Conservation (phyloP, 2,888 invertebrate genomes). For the Heliconius cydno region DNA sequence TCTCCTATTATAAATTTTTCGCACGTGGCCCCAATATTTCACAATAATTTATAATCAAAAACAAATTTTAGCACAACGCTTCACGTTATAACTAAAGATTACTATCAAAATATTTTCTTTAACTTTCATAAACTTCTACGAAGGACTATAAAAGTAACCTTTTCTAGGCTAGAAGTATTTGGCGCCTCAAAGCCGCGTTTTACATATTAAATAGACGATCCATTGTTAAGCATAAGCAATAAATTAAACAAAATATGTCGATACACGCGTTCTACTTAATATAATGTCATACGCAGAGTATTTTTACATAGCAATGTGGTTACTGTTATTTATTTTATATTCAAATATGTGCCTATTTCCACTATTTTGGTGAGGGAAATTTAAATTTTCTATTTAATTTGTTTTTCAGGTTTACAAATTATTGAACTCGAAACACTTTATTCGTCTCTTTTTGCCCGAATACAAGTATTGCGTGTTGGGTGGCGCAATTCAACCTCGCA, state of each 20-base stretch:
- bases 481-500: no score
- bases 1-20: neutral
- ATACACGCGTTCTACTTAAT: slow-evolving; percentile 30
- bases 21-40: neutral
- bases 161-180: slow-evolving; percentile 39
- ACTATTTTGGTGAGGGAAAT: neutral
- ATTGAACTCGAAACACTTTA: no score
- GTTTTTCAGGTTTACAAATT: no score
- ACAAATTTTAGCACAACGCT: slow-evolving; percentile 3
- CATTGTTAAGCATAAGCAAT: slow-evolving; percentile 46
- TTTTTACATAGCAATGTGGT: slow-evolving; percentile 17
- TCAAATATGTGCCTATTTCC: neutral
- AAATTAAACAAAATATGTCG: slow-evolving; percentile 45
- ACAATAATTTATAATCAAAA: slow-evolving; percentile 1
- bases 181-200: slow-evolving; percentile 39
- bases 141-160: slow-evolving; percentile 28
- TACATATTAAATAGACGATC: slow-evolving; percentile 46
- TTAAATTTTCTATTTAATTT: no score
- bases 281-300: slow-evolving; percentile 22
- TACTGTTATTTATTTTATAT: slow-evolving; percentile 9
- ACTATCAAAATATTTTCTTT: slow-evolving; percentile 14
- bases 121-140: slow-evolving; percentile 31
- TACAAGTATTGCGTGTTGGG: no score
- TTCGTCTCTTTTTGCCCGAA: no score
- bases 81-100: neutral